These are phyloP conservation scores for Coleophora flavipennella DNA, from an alignment of 2,888 invertebrate species.

Conservation along the genomic window DNA sequence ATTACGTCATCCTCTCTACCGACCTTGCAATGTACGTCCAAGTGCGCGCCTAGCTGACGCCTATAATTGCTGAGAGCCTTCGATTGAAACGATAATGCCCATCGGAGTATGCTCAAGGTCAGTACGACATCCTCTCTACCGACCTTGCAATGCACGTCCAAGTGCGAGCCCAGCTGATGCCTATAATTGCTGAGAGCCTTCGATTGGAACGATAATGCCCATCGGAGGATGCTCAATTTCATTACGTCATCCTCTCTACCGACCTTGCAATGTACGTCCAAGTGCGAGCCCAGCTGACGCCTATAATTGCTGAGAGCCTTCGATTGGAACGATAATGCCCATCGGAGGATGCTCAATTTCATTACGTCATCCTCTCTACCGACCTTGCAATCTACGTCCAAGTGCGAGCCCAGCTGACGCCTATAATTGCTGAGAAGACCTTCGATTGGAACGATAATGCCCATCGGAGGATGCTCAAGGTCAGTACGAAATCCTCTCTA, in stretches of 20 bases:
- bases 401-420: no score
- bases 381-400: no score
- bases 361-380: no score
- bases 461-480: no score
- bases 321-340: conserved; percentile 59
- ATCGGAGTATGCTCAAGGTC: conserved; percentile 70
- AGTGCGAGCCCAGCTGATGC: no score
- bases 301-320: conserved; percentile 61
- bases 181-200: no score
- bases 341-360: conserved; percentile 70
- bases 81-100: conserved; percentile 59
- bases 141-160: no score
- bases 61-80: conserved; percentile 59
- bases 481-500: conserved; percentile 73
- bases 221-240: no score
- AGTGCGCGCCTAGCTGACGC: conserved; percentile 64
- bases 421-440: conserved; percentile 43
- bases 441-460: no score
- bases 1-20: conserved; percentile 73
- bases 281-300: conserved; percentile 64
- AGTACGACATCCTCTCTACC: no score
- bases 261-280: conserved; percentile 73
- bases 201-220: no score
- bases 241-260: conserved; percentile 73
- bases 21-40: conserved; percentile 73